A percentile compares a stretch with the other conserved stretches of the same genome.
Evolutionary conservation across 2,797 vertebrate genomes (phyloP).

Genomic region (Sphenodon punctatus): DNA sequence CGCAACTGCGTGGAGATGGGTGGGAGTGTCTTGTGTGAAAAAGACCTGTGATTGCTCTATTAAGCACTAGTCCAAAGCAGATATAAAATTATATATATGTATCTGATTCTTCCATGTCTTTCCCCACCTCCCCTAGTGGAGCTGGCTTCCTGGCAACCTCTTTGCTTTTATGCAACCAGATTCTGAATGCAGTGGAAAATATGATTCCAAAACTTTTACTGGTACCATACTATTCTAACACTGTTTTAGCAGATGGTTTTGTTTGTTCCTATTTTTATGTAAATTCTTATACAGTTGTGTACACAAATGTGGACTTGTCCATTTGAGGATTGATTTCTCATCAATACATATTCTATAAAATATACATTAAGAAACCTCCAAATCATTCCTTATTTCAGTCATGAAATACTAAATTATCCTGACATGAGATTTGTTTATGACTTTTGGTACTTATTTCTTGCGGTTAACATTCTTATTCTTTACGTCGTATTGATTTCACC

Average conservation of each 20-base stretch:
- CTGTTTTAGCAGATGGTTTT: neutral
- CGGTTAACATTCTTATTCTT: conserved; percentile 13
- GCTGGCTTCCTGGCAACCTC: neutral
- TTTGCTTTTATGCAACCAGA: neutral
- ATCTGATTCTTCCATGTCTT: neutral
- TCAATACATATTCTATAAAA: neutral
- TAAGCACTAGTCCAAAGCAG: too few species aligned
- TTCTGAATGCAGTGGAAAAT: neutral
- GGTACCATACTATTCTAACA: neutral
- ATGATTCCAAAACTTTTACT: neutral
- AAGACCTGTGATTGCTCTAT: too few species aligned
- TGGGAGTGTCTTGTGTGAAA: too few species aligned
- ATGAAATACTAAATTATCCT: conserved; percentile 20
- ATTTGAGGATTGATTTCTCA: neutral
- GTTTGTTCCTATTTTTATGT: neutral
- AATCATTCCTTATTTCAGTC: neutral
- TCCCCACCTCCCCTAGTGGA: fast-evolving
- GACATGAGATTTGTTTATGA: neutral
- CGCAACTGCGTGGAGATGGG: too few species aligned
- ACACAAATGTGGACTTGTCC: neutral
- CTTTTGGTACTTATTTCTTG: conserved; percentile 14
- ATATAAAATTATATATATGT: too few species aligned
- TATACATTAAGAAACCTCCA: neutral
- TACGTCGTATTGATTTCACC: conserved; percentile 7
- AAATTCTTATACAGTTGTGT: fast-evolving